These are phyloP conservation scores for Drosophila affinis DNA, from an alignment of 2,888 invertebrate genomes.

Conservation along the genomic window DNA sequence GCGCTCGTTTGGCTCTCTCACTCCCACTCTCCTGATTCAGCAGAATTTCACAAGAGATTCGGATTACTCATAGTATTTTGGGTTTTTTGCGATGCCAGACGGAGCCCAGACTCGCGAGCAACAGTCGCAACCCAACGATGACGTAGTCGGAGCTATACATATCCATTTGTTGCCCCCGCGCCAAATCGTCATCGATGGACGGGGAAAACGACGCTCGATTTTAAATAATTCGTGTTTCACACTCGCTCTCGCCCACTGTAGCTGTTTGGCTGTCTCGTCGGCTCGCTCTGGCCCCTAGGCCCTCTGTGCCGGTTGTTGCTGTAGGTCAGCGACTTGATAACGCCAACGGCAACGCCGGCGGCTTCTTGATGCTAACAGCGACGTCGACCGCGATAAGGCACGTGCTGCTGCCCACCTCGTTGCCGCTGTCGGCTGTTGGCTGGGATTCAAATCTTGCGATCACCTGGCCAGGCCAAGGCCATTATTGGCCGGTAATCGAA, in stretches of 20 bases:
- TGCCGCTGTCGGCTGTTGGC: slow-evolving; percentile 11
- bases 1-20: slow-evolving; percentile 3
- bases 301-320: slow-evolving; percentile 41
- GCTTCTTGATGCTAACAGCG: background rate
- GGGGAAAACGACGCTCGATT: slow-evolving; percentile 8
- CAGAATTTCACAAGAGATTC: slow-evolving; percentile 78
- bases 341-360: slow-evolving; percentile 19
- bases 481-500: background rate
- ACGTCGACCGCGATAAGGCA: slow-evolving; percentile 44
- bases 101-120: slow-evolving; percentile 24
- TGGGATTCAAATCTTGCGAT: slow-evolving; percentile 2
- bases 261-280: background rate
- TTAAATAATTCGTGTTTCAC: slow-evolving; percentile 65
- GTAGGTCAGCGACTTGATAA: slow-evolving; percentile 73
- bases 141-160: slow-evolving; percentile 10
- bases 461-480: background rate
- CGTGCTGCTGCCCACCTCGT: slow-evolving; percentile 20
- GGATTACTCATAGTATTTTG: slow-evolving; percentile 72
- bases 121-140: slow-evolving; percentile 36
- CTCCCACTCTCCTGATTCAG: slow-evolving; percentile 36
- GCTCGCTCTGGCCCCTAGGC: slow-evolving; percentile 1
- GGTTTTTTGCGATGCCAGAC: slow-evolving; percentile 56
- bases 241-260: background rate
- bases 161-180: background rate
- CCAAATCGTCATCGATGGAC: slow-evolving; percentile 10